Evolutionary conservation across 2,113 vertebrate genomes (phyloP), one percentile per base, ranked within the genome.

Genomic region (Pituophis catenifer): DNA sequence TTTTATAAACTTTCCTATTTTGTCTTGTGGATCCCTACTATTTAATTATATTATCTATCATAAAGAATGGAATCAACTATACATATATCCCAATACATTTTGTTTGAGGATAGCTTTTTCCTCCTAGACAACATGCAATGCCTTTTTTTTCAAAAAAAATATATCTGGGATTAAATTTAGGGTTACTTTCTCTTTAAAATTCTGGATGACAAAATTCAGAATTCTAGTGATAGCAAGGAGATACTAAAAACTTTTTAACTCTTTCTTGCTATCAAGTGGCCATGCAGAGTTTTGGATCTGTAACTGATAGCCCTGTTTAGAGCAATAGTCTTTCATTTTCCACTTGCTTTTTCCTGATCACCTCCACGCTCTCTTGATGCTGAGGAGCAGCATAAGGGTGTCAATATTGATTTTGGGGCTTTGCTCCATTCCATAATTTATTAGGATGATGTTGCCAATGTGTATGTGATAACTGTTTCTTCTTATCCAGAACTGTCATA

Each of bases 401-500:
- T 58, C 38, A 33, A 4, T 55, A 33, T 89, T 89, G 65, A 85
- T 89, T 58, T 55, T 53, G 59, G 8, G 65, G 53, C 29, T 8
- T 65, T n/a, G 58, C 88, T 92, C 19, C 26, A 53, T 62, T 88
- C 50, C 29, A 50, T 62, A 19, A 85, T 85, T 57, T 5, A n/a
- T 86, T 23, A 54, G 33, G 24, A n/a, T 85, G 17, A 50, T 85
- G 24, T 2, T 85, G 88, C 65, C 58, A 75, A 89, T 33, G 3
- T 1, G 33, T 52, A 52, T 33, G 5, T 57, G n/a, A 7, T 50
- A 92, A 54, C 19, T 87, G 24, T 10, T 50, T 10, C 55, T 59
- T 95, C 1, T 93, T 13, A 12, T 91, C 57, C 89, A 93, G 65
- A 92, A 59, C 33, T 44, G 8, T 85, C 23, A 54, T 58, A 90